Evolutionary conservation across 2,113 vertebrate species (phyloP).

Genomic region (Calyptomena viridis): DNA sequence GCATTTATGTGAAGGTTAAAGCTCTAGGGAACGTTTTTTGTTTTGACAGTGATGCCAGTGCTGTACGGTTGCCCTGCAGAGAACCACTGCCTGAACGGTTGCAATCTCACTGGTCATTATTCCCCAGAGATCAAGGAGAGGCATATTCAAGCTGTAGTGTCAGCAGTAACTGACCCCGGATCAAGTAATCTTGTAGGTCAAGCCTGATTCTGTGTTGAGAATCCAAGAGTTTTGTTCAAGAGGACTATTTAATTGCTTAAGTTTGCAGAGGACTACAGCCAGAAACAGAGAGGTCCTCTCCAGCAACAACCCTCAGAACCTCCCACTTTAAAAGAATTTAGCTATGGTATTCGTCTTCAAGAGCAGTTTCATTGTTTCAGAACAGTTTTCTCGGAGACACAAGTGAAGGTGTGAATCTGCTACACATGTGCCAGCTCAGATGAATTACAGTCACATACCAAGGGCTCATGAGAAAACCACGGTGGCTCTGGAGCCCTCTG

Average conservation of each 20-base stretch:
- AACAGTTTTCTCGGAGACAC: not conserved
- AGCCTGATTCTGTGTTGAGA: rapidly evolving
- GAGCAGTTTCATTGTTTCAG: rapidly evolving
- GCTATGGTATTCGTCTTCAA: not conserved
- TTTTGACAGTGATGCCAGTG: not conserved
- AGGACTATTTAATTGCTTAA: not conserved
- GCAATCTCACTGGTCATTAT: rapidly evolving
- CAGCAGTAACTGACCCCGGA: not conserved
- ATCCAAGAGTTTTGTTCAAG: not conserved
- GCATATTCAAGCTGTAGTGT: not conserved
- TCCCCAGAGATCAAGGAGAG: not conserved
- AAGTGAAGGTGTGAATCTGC: rapidly evolving
- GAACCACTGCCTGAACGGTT: rapidly evolving
- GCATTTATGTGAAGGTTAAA: not conserved
- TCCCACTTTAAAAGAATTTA: not conserved
- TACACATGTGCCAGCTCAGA: rapidly evolving
- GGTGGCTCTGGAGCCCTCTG: rapidly evolving
- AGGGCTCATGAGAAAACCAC: rapidly evolving
- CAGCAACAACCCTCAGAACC: not conserved
- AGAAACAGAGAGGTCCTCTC: rapidly evolving
- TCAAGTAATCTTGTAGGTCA: not conserved
- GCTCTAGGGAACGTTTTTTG: not conserved
- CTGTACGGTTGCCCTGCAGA: not conserved
- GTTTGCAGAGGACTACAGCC: not conserved
- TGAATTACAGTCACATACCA: rapidly evolving